phyloP scores from a whole-genome alignment of 2,113 vertebrate genomes.

The Callocephalon fimbriatum region DNA sequence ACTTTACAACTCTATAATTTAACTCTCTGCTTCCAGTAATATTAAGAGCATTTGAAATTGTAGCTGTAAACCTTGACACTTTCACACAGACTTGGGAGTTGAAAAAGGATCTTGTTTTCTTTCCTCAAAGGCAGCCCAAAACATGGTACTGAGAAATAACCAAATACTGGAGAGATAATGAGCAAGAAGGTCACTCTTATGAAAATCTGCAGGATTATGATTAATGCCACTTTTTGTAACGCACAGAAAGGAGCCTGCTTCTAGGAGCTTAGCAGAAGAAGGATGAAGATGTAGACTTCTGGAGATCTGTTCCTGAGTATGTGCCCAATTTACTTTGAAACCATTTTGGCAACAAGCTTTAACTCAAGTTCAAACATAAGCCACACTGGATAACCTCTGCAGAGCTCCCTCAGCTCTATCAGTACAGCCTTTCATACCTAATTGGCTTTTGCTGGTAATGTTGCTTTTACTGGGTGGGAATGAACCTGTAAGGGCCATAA shows the following conservation, averaged over 20 bases:
- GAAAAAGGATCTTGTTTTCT: slow-evolving; percentile 34
- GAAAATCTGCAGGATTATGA: not conserved
- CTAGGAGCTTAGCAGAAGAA: not conserved
- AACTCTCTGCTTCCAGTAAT: slow-evolving; percentile 82
- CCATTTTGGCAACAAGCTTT: slow-evolving; percentile 15
- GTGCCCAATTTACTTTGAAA: not conserved
- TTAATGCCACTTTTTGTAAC: not conserved
- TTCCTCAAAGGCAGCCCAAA: not conserved
- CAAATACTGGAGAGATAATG: not conserved
- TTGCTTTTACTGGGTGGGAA: not conserved
- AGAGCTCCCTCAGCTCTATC: slow-evolving; percentile 13
- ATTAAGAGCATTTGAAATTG: slow-evolving; percentile 79
- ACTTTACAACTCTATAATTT: slow-evolving; percentile 85
- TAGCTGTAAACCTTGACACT: slow-evolving; percentile 77
- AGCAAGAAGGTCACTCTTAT: not conserved
- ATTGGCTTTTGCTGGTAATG: not conserved
- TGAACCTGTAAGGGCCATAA: not conserved
- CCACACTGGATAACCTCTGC: not conserved
- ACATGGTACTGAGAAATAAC: not conserved
- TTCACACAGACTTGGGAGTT: slow-evolving; percentile 13
- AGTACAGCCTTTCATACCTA: not conserved
- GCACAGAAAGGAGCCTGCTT: not conserved
- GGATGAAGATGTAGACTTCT: not conserved
- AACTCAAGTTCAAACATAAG: not conserved
- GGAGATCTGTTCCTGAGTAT: not conserved